A percentile compares a stretch with the other conserved stretches of the same genome.
phyloP scores from a whole-genome alignment of 2,888 invertebrate species.

The Caenorhabditis virilis region DNA sequence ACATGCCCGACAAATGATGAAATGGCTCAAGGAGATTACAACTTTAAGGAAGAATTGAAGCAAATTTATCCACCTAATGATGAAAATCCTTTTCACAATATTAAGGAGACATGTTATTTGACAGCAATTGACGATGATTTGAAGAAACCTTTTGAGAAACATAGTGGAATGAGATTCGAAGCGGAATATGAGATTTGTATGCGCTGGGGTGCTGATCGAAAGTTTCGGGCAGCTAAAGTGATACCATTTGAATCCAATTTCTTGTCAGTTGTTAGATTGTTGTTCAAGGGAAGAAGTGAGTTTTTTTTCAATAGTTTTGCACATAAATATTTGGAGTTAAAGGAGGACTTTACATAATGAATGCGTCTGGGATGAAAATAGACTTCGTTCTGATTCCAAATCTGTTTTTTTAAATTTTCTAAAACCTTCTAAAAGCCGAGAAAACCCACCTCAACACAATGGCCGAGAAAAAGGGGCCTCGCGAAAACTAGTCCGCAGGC shows the following conservation, averaged over 20 bases:
- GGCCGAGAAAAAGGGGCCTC: too few species aligned
- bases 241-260: constrained; percentile 37
- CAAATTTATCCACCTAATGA: neutral
- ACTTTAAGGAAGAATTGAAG: neutral
- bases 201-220: constrained; percentile 28
- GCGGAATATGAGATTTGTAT: constrained; percentile 35
- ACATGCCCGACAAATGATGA: neutral
- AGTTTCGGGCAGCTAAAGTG: constrained; percentile 14
- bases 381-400: too few species aligned
- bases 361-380: too few species aligned
- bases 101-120: neutral
- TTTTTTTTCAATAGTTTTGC: neutral
- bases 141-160: neutral
- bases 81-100: neutral
- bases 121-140: neutral
- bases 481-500: too few species aligned
- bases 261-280: constrained; percentile 22
- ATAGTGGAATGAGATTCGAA: neutral
- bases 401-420: too few species aligned
- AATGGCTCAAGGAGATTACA: neutral
- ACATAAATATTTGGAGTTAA: neutral
- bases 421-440: too few species aligned
- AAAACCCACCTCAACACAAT: too few species aligned
- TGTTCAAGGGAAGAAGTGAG: constrained; percentile 31
- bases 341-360: neutral